Base-by-base conservation (phyloP, 2,888 invertebrate genomes). In the Drosophila helvetica region DNA sequence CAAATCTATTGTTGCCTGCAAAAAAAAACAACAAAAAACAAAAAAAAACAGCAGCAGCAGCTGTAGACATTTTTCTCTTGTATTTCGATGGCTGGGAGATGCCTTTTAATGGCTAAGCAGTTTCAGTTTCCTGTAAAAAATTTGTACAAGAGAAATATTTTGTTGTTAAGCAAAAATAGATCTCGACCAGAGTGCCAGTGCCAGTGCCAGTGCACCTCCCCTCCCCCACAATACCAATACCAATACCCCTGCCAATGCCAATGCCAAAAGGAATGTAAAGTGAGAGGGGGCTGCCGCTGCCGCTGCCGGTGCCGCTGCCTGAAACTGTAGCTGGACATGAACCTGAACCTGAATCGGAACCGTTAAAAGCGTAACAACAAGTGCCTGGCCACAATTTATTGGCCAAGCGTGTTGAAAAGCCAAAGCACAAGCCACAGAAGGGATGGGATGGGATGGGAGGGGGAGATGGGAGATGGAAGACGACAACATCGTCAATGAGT, bases 311-410 rank as follows among this genome's bases (percentile, higher is more conserved):
- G 48, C 6, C 15, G 2, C 38, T 7, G 38, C 15, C 55, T 50
- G 48, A 48, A 48, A 50, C 61, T 54, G 69, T 60, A 61, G 69
- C 69, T 70, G 71, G 69, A 61, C 61, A 70, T 66, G 66, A 66
- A 66, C 66, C 66, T 66, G 66, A 66, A 73, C 85, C 62, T 70
- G 79, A 78, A 74, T 75, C 83, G 86, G 83, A 74, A 87, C 85
- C 88, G 88, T 85, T 80, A 85, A 85, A 83, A 85, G 80, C 75
- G 86, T 78, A 85, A 85, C 88, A 84, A 84, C 88, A 84, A 84
- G 83, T 83, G 83, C 87, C 38, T 83, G 83, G 74, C 68, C 80
- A 66, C 66, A 85, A 85, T 88, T 85, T 85, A 85, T 85, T 88
- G 85, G 88, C 74, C 78, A 73, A 85, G 85, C 85, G 83, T 85